A percentile compares a stretch with the other conserved stretches of the same genome.
Evolutionary conservation across 2,113 vertebrate species (phyloP).

Genomic region (Gallinago paraguaiae): DNA sequence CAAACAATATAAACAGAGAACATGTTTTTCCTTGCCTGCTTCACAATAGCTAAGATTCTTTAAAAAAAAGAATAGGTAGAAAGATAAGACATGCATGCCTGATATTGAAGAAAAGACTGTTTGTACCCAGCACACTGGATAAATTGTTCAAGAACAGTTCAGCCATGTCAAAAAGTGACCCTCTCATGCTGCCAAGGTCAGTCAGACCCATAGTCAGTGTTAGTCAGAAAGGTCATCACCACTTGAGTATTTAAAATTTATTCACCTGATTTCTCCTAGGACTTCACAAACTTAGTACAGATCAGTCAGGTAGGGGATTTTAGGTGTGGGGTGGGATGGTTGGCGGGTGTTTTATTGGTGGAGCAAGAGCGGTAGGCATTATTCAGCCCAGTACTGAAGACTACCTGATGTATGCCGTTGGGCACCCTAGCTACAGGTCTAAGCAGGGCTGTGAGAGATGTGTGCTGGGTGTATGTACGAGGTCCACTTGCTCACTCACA

Average conservation of each 20-base stretch:
- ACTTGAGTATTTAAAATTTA: not conserved
- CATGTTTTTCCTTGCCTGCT: conserved; percentile 40
- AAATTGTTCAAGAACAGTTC: conserved; percentile 76
- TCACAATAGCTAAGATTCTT: conserved; percentile 69
- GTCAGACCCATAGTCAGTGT: conserved; percentile 11
- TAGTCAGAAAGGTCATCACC: conserved; percentile 10
- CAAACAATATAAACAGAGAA: conserved; percentile 53
- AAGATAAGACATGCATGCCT: conserved; percentile 73
- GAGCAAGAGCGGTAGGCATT: not conserved
- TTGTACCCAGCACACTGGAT: conserved; percentile 67
- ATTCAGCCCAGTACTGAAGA: not conserved
- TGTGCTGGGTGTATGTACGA: accelerated
- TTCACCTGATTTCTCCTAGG: not conserved
- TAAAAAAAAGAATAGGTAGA: conserved; percentile 54
- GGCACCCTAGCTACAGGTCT: not conserved
- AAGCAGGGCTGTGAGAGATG: not conserved
- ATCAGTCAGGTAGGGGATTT: not conserved
- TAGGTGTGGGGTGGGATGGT: not conserved
- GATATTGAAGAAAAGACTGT: conserved; percentile 70
- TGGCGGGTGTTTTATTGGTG: not conserved
- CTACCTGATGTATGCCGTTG: not conserved
- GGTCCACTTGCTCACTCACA: not conserved
- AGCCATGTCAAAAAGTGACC: conserved; percentile 71
- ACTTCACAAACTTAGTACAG: conserved; percentile 7
- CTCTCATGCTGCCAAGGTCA: conserved; percentile 69